Conservation (phyloP, 2,113 vertebrate species). For the Prunella himalayana region DNA sequence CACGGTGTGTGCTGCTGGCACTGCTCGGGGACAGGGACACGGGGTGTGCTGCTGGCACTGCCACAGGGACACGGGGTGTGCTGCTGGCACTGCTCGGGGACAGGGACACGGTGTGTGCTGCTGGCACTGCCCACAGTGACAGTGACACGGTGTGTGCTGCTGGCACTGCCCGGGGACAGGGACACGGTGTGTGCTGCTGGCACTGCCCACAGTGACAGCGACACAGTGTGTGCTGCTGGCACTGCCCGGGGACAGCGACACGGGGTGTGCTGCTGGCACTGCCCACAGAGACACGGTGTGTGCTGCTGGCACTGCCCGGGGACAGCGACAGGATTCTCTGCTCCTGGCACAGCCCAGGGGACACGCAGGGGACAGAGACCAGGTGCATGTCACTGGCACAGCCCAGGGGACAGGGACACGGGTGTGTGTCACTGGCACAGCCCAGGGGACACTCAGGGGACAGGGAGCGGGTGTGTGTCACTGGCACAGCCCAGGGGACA, state of each 20-base stretch:
- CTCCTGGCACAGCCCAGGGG: background rate
- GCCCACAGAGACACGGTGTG: no score
- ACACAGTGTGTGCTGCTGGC: fast-evolving
- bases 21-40: background rate
- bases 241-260: background rate
- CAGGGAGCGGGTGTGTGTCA: fast-evolving
- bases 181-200: fast-evolving
- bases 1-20: no score
- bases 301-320: no score
- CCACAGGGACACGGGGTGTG: background rate
- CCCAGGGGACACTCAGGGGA: background rate
- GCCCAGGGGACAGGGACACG: no score
- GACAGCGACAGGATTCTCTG: no score
- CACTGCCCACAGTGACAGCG: background rate
- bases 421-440: background rate
- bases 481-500: background rate
- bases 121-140: no score
- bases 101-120: background rate
- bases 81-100: background rate
- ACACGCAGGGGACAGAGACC: background rate
- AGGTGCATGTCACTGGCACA: no score
- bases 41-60: background rate
- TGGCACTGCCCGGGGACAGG: no score
- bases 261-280: no score
- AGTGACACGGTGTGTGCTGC: no score